phyloP scores from a whole-genome alignment of 2,888 invertebrate genomes.

The Griposia aprilina region DNA sequence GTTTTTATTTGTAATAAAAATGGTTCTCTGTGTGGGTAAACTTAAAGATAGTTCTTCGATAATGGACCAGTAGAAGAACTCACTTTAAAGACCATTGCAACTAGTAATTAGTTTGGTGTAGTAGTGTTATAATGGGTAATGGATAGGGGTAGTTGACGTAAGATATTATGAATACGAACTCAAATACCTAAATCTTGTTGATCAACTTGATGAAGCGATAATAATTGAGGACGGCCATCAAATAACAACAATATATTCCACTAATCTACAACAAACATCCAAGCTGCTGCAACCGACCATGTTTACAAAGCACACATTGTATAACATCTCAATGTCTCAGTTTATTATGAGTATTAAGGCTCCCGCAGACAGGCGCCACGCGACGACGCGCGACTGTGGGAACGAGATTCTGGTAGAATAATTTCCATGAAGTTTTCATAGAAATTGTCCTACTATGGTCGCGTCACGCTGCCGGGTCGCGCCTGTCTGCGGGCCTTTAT shows the following conservation, averaged over 20 bases:
- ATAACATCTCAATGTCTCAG: constrained; percentile 25
- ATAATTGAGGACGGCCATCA: background rate
- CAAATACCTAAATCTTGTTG: background rate
- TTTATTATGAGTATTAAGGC: constrained; percentile 58
- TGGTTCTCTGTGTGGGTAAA: background rate
- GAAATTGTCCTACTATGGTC: no score
- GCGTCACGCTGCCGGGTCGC: no score
- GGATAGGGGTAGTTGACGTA: no score
- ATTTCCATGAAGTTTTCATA: no score
- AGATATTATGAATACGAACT: background rate
- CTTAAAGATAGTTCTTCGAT: background rate
- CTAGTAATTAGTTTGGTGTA: background rate
- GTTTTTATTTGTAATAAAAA: constrained; percentile 6
- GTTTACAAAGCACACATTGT: constrained; percentile 49
- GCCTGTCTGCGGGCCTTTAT: no score
- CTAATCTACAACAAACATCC: constrained; percentile 1
- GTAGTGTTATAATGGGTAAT: background rate
- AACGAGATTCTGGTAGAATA: no score
- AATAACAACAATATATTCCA: constrained; percentile 12
- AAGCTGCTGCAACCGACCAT: background rate
- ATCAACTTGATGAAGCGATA: background rate
- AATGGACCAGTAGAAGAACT: background rate
- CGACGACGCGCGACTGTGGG: no score
- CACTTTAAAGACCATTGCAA: background rate
- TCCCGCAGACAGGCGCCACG: no score